These are phyloP conservation scores for Scelioninae gen. 1 DNA, from an alignment of 2,888 invertebrate genomes.

Conservation along the genomic window DNA sequence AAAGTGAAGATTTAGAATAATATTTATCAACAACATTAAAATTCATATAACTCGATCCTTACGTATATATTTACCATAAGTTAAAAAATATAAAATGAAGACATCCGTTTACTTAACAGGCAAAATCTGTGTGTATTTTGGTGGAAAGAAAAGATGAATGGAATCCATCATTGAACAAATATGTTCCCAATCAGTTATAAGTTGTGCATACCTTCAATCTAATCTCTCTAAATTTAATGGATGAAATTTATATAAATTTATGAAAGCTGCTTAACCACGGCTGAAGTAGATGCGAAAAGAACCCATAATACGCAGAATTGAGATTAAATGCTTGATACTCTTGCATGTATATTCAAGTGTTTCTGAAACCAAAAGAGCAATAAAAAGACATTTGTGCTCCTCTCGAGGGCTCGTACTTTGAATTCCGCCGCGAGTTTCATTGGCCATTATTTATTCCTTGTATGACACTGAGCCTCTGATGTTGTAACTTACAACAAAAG, in stretches of 20 bases:
- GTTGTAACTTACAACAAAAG: constrained; percentile 75
- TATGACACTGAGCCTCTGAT: constrained; percentile 74
- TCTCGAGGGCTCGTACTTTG: constrained; percentile 71
- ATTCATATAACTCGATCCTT: too few relatives aligned
- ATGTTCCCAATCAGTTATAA: neutral
- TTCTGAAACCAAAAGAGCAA: constrained; percentile 53
- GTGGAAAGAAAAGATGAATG: too few relatives aligned
- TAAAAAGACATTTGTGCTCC: constrained; percentile 53
- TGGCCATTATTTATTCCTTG: constrained; percentile 78
- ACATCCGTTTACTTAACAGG: neutral
- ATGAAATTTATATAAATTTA: constrained; percentile 51
- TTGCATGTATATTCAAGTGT: constrained; percentile 58
- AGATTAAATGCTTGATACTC: constrained; percentile 61
- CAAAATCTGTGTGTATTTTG: too few relatives aligned
- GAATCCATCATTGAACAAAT: constrained; percentile 19
- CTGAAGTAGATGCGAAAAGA: constrained; percentile 26
- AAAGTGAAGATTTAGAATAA: too few relatives aligned
- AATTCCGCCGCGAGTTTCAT: constrained; percentile 78
- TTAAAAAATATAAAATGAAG: constrained; percentile 9
- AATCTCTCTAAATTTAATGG: constrained; percentile 13
- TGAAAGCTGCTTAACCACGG: constrained; percentile 39
- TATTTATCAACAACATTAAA: too few relatives aligned
- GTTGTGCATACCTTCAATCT: constrained; percentile 10
- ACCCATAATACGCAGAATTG: constrained; percentile 47
- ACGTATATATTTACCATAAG: too few relatives aligned